These are phyloP conservation scores for Apus apus DNA, from an alignment of 2,113 vertebrate species.

Conservation along the genomic window DNA sequence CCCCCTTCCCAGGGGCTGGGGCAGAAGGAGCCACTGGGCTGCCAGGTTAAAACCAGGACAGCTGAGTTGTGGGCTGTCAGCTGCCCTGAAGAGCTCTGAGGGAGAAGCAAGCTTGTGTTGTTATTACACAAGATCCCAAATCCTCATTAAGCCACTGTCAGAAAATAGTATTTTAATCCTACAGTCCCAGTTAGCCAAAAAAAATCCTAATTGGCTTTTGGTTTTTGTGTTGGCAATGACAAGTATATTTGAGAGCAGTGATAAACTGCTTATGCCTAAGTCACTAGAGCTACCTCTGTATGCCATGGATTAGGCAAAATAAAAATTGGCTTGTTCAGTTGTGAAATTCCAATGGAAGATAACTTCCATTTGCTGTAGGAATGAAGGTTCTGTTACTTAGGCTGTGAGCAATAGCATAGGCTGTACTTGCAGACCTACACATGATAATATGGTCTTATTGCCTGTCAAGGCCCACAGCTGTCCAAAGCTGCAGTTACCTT, in stretches of 20 bases:
- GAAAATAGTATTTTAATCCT: background rate
- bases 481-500: background rate
- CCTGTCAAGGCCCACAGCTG: background rate
- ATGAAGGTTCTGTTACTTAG: background rate
- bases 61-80: accelerated
- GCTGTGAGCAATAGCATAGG: background rate
- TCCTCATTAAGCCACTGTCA: background rate
- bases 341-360: background rate
- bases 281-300: background rate
- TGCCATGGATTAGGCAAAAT: accelerated
- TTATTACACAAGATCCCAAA: background rate
- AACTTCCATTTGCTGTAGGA: background rate
- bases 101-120: background rate
- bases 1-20: too few species aligned
- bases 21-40: too few species aligned
- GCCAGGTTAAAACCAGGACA: too few species aligned
- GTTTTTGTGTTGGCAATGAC: background rate
- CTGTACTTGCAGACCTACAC: background rate
- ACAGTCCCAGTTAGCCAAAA: background rate
- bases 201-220: background rate
- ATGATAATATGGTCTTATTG: background rate
- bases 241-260: background rate
- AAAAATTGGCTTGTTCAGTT: background rate
- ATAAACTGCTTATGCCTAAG: background rate
- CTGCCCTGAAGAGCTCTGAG: background rate